Conservation (phyloP, 2,888 invertebrate genomes). For the Ormyrus labotus region DNA sequence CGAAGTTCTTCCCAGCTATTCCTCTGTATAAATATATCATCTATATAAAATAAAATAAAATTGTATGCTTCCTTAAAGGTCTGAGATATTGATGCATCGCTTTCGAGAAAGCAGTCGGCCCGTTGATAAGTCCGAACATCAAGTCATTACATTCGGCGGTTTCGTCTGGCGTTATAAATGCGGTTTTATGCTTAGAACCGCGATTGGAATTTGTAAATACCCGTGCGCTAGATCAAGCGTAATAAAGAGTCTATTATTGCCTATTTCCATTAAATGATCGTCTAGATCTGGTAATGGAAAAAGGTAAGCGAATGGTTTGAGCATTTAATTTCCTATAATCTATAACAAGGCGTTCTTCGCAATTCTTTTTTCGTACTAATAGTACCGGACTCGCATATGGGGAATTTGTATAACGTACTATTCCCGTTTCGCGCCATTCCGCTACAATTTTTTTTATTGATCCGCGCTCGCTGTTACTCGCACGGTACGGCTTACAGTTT, state of each 20-base stretch:
- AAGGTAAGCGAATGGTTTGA: background rate
- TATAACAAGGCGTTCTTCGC: background rate
- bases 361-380: background rate
- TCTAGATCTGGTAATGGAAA: conserved; percentile 2
- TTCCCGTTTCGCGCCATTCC: background rate
- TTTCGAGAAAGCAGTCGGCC: background rate
- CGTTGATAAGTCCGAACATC: background rate
- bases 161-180: background rate
- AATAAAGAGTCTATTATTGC: background rate
- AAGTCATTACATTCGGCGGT: background rate
- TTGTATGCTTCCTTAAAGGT: background rate
- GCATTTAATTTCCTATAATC: background rate
- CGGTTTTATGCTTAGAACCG: background rate
- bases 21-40: background rate
- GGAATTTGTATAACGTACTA: background rate
- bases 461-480: background rate
- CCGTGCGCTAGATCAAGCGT: background rate
- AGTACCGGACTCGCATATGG: conserved; percentile 1
- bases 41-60: background rate
- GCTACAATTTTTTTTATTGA: background rate
- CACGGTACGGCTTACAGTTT: conserved; percentile 11
- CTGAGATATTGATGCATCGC: background rate
- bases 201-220: background rate
- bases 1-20: background rate
- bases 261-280: background rate